Conservation (phyloP, 2,888 invertebrate species). For the Pardosa pseudoannulata region DNA sequence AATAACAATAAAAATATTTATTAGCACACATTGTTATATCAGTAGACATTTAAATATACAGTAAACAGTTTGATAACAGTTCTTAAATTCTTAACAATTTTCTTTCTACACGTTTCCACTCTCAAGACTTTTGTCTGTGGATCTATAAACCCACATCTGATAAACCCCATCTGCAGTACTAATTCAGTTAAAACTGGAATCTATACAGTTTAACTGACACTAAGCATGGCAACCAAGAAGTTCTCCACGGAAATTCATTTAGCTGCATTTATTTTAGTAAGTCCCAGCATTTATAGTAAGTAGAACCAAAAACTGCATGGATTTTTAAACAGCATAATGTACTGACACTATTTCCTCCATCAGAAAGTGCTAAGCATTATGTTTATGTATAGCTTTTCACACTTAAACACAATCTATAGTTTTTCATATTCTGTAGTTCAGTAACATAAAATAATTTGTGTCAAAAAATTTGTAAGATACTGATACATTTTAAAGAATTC, state of each 20-base stretch:
- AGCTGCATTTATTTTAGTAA: not conserved
- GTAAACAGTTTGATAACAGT: not conserved
- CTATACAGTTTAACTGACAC: conserved; percentile 5
- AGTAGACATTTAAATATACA: not conserved
- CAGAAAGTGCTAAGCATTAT: too few species aligned
- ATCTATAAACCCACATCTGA: not conserved
- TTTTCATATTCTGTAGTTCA: too few species aligned
- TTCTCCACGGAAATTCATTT: conserved; percentile 22
- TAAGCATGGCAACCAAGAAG: not conserved
- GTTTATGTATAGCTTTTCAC: too few species aligned
- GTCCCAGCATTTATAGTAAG: too few species aligned
- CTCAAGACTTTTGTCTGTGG: not conserved
- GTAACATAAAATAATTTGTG: too few species aligned
- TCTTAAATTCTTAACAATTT: not conserved
- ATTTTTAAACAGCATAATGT: too few species aligned
- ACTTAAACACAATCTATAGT: too few species aligned
- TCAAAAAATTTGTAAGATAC: too few species aligned
- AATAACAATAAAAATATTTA: not conserved
- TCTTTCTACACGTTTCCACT: not conserved
- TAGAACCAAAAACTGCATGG: too few species aligned
- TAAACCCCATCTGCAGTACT: conserved; percentile 31
- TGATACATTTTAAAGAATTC: too few species aligned
- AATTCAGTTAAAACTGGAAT: not conserved
- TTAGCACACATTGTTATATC: not conserved
- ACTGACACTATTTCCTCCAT: too few species aligned